A percentile compares a stretch with the other conserved stretches of the same genome.
These are phyloP conservation scores for Fistularia commersonii DNA, from an alignment of 2,797 vertebrate genomes.

Conservation along the genomic window DNA sequence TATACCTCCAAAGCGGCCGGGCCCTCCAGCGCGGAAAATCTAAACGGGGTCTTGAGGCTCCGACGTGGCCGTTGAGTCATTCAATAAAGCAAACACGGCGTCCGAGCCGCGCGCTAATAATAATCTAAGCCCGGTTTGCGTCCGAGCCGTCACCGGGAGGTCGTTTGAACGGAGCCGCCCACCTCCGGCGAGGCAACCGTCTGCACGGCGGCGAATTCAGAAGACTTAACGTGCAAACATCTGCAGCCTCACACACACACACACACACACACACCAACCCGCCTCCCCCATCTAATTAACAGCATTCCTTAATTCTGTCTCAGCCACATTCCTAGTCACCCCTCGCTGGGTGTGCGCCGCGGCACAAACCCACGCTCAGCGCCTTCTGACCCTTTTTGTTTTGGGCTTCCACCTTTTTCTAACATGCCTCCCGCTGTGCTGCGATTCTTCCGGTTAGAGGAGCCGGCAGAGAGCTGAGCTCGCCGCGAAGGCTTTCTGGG, in stretches of 20 bases:
- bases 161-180: too few relatives aligned
- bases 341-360: conserved; percentile 57
- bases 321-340: conserved; percentile 65
- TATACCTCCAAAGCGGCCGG: background rate
- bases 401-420: conserved; percentile 51
- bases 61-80: conserved; percentile 52
- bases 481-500: too few relatives aligned
- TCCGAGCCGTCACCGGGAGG: conserved; percentile 40
- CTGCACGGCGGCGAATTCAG: too few relatives aligned
- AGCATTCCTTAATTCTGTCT: conserved; percentile 67
- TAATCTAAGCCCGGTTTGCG: conserved; percentile 37
- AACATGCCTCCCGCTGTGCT: conserved; percentile 42
- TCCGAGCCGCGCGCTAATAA: conserved; percentile 55
- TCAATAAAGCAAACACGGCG: conserved; percentile 43
- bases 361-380: conserved; percentile 43
- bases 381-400: conserved; percentile 43
- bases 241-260: conserved; percentile 45
- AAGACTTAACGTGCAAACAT: too few relatives aligned
- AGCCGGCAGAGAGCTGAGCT: too few relatives aligned
- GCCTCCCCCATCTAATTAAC: conserved; percentile 50
- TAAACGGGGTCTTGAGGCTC: conserved; percentile 21
- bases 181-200: too few relatives aligned
- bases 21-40: conserved; percentile 54
- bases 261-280: conserved; percentile 25
- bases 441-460: background rate